A percentile compares a stretch with the other conserved stretches of the same genome.
Conservation (phyloP, 2,113 vertebrate genomes). For the Cheirogaleus medius region DNA sequence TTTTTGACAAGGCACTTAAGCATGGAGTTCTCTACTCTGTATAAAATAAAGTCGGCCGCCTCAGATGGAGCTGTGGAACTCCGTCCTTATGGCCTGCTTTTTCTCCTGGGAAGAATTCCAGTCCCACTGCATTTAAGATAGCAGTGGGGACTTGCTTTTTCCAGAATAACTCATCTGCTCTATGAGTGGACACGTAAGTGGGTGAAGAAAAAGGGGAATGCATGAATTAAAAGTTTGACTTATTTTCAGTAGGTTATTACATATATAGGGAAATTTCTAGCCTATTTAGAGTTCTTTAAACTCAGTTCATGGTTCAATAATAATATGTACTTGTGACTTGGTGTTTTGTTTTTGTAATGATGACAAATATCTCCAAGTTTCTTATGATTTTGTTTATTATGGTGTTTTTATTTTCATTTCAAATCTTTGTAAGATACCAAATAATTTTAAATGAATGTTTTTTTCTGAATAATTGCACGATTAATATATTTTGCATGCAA, state of each 20-base stretch:
- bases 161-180: neutral
- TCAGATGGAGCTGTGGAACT: neutral
- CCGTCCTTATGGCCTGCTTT: neutral
- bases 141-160: neutral
- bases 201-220: neutral
- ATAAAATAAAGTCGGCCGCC: neutral
- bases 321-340: neutral
- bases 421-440: neutral
- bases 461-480: neutral
- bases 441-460: slow-evolving; percentile 40
- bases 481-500: neutral
- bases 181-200: neutral
- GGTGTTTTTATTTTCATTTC: neutral
- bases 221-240: neutral
- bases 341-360: neutral
- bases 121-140: neutral
- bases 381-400: neutral
- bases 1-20: neutral
- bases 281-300: neutral
- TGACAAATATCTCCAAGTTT: neutral
- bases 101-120: neutral
- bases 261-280: neutral
- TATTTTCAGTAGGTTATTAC: neutral
- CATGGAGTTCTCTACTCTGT: neutral
- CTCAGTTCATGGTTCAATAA: neutral